Evolutionary conservation across 2,113 vertebrate genomes (phyloP).

Genomic region (Eublepharis macularius): DNA sequence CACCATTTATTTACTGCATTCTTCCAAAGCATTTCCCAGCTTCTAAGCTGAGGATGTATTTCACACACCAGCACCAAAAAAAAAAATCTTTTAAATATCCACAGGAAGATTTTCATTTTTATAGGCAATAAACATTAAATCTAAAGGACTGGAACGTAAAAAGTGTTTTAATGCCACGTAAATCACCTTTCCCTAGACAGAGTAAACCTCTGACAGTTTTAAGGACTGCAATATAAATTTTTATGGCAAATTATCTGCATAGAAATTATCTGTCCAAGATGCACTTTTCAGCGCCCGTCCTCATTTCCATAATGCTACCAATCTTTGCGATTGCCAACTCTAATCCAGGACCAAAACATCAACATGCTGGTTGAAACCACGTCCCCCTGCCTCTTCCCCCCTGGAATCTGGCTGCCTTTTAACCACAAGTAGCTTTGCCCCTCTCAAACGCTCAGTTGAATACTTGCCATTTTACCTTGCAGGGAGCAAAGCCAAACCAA

Average conservation of each 20-base stretch:
- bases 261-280: constrained; percentile 82
- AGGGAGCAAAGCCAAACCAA: too few species aligned
- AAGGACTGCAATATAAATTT: constrained; percentile 82
- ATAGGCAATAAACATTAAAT: constrained; percentile 88
- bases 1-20: constrained; percentile 72
- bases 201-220: constrained; percentile 82
- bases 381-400: neutral
- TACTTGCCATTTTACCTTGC: neutral
- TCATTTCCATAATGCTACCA: constrained; percentile 81
- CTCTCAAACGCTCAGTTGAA: neutral
- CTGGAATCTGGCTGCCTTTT: neutral
- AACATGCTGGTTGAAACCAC: neutral
- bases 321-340: constrained; percentile 65
- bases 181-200: constrained; percentile 83
- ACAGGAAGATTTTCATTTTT: constrained; percentile 84
- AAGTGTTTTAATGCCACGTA: constrained; percentile 83
- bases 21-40: constrained; percentile 66
- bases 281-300: constrained; percentile 71
- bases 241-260: constrained; percentile 85
- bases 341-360: constrained; percentile 45
- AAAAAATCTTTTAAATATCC: constrained; percentile 81
- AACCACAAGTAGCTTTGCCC: neutral
- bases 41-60: constrained; percentile 74
- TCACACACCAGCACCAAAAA: constrained; percentile 68
- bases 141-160: constrained; percentile 85